Base-by-base conservation (phyloP, 2,797 vertebrate species). In the Acridotheres tristis region DNA sequence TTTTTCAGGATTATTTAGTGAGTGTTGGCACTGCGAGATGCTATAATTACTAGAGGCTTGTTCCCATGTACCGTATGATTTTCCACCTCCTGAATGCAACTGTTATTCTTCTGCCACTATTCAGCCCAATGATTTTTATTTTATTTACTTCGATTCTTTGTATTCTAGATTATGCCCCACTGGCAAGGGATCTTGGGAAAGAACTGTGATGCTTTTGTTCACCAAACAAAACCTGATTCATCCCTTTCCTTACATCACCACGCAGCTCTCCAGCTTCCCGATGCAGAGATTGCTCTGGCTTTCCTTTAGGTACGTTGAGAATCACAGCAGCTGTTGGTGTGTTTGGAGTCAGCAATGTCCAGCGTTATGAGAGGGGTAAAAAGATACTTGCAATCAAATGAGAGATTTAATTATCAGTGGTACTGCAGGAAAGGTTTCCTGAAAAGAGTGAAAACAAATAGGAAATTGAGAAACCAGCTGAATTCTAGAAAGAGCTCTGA, bases 101-200 rank as follows among this genome's bases (percentile, higher is more conserved):
- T 79, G 80, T 96, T 96, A 93, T 91, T 90, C 80, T 94, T 92
- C 91, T 93, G 80, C 51, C 77, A 63, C 83, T 93, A 65, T 85
- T 90, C 80, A 93, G 83, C 83, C 91, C 86, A 91, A 89, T 96
- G 87, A 95, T 95, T 96, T 96, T 95, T 93, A 93, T 87, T 96
- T 96, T 88, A 95, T 95, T 96, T 96, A 96, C 94, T 95, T 95
- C 45, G 1, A 76, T 88, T 94, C 94, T 93, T 95, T 96, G 90
- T 96, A 63, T 95, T 95, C 88, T 85, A 94, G 74, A 93, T 95
- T 79, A 90, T 94, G 77, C 90, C 34, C 59, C 71, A 43, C 81
- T 95, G 88, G 93, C 88, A 94, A 92, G 86, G 61, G 73, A 95
- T 91, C 80, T 93, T 69, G 71, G 91, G 90, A 79, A 80, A 61